Evolutionary conservation across 2,888 invertebrate species (phyloP).

Genomic region (Incurvaria masculella): DNA sequence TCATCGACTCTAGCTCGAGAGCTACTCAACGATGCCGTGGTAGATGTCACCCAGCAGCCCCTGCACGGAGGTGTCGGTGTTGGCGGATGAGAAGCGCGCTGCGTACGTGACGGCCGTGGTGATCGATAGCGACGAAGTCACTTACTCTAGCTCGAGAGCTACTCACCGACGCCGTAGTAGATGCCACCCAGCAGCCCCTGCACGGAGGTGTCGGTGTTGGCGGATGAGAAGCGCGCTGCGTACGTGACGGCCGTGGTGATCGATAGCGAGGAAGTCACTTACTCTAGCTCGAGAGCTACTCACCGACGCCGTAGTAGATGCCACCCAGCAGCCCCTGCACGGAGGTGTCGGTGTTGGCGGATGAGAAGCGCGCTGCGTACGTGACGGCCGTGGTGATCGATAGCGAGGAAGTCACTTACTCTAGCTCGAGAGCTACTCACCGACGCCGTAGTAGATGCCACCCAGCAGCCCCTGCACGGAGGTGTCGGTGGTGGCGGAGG

Average conservation of each 20-base stretch:
- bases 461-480: constrained; percentile 74
- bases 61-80: constrained; percentile 73
- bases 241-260: constrained; percentile 78
- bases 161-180: constrained; percentile 72
- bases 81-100: constrained; percentile 66
- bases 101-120: constrained; percentile 78
- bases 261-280: constrained; percentile 70
- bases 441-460: constrained; percentile 78
- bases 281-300: constrained; percentile 66
- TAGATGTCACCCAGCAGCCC: constrained; percentile 73
- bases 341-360: constrained; percentile 70
- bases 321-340: constrained; percentile 75
- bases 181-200: constrained; percentile 73
- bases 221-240: constrained; percentile 68
- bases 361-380: constrained; percentile 70
- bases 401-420: constrained; percentile 71
- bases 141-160: constrained; percentile 71
- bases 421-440: constrained; percentile 66
- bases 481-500: constrained; percentile 70
- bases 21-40: constrained; percentile 71
- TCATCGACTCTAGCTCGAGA: constrained; percentile 73
- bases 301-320: constrained; percentile 74
- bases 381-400: constrained; percentile 76
- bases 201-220: constrained; percentile 71
- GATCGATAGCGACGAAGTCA: constrained; percentile 71